A percentile compares a stretch with the other conserved stretches of the same genome.
Evolutionary conservation across 1,140 invertebrate genomes (phyloP).

Genomic region (Musca domestica): DNA sequence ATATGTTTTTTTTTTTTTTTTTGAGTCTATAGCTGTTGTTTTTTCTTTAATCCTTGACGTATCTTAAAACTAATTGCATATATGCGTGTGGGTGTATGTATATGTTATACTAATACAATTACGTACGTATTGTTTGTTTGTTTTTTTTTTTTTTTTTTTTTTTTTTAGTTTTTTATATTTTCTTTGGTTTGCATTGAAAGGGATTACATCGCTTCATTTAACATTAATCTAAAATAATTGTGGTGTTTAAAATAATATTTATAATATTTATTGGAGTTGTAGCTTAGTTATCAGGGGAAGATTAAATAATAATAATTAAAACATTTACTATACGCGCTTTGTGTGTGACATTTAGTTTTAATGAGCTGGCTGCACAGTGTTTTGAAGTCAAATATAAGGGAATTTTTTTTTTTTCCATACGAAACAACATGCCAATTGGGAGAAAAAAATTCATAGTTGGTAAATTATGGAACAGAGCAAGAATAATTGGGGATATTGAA

Average conservation of each 20-base stretch:
- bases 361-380: too few relatives aligned
- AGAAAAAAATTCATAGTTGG: too few relatives aligned
- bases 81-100: neutral
- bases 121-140: neutral
- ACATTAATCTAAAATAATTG: neutral
- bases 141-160: neutral
- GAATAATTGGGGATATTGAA: too few relatives aligned
- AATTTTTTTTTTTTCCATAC: too few relatives aligned
- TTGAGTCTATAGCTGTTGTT: neutral
- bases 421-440: too few relatives aligned
- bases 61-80: conserved; percentile 22
- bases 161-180: neutral
- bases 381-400: too few relatives aligned
- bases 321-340: too few relatives aligned
- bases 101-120: conserved; percentile 13
- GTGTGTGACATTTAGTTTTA: too few relatives aligned
- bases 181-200: too few relatives aligned
- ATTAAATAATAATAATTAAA: too few relatives aligned
- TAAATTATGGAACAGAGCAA: too few relatives aligned
- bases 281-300: neutral
- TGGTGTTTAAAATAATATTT: neutral
- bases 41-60: neutral
- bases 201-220: neutral
- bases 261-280: neutral
- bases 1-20: too few relatives aligned